These are phyloP conservation scores for Azemiops feae DNA, from an alignment of 2,113 vertebrate genomes.

Conservation along the genomic window DNA sequence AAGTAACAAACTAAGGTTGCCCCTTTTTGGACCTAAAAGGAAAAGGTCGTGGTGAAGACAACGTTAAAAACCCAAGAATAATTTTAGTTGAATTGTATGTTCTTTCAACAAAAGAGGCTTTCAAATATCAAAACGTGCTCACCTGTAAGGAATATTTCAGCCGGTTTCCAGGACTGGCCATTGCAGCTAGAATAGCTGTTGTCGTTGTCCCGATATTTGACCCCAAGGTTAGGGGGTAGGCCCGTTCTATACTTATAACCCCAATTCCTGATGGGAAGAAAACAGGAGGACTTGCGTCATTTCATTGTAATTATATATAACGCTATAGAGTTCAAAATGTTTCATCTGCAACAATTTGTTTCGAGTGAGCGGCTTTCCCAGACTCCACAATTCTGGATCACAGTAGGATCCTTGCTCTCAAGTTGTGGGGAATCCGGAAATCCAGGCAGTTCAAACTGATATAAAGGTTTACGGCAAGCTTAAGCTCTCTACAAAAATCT, in stretches of 20 bases:
- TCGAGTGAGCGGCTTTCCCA: neutral
- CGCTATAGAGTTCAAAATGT: neutral
- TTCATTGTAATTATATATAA: neutral
- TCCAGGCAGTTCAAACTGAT: too few species aligned
- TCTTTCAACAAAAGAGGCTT: neutral
- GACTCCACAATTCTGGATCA: neutral
- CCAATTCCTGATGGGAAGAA: constrained; percentile 79
- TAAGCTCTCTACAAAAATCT: too few species aligned
- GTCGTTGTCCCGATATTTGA: constrained; percentile 97
- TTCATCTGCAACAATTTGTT: neutral
- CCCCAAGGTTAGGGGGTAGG: constrained; percentile 91
- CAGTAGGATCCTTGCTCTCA: neutral
- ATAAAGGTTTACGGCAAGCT: too few species aligned
- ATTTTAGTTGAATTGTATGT: neutral
- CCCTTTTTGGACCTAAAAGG: neutral
- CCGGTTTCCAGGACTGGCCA: constrained; percentile 87
- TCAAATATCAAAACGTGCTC: constrained; percentile 31
- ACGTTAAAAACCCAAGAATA: too few species aligned
- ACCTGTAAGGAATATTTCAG: constrained; percentile 88
- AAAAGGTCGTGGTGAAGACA: neutral
- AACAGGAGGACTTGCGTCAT: neutral
- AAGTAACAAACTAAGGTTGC: neutral
- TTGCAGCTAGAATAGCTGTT: constrained; percentile 91
- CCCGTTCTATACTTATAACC: constrained; percentile 91
- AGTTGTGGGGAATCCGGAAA: too few species aligned